phyloP scores from a whole-genome alignment of 1,140 invertebrate species.

The Sarcophaga peregrina region DNA sequence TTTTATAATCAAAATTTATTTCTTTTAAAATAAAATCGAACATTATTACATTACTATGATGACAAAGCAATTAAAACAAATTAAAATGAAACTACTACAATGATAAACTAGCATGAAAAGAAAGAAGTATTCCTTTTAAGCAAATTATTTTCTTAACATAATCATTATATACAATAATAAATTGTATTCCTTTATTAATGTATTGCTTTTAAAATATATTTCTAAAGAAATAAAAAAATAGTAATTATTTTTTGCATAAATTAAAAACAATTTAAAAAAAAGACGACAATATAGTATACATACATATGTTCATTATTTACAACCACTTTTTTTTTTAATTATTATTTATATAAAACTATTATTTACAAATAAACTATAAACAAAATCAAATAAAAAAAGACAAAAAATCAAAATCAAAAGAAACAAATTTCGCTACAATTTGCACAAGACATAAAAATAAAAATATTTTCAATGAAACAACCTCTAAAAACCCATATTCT shows the following conservation, averaged over 20 bases:
- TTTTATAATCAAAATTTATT: slow-evolving; percentile 31
- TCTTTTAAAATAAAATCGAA: background rate
- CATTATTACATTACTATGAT: background rate
- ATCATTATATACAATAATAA: slow-evolving; percentile 10
- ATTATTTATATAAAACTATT: slow-evolving; percentile 37
- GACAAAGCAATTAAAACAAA: slow-evolving; percentile 11
- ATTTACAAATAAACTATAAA: slow-evolving; percentile 36
- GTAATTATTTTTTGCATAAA: slow-evolving; percentile 31
- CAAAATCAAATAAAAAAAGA: slow-evolving; percentile 25
- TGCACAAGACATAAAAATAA: slow-evolving; percentile 55
- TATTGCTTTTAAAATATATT: slow-evolving; percentile 37
- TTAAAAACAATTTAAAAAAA: slow-evolving; percentile 1
- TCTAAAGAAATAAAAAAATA: slow-evolving; percentile 25
- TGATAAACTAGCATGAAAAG: background rate
- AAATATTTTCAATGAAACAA: slow-evolving; percentile 44
- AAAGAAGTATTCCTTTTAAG: slow-evolving; percentile 35
- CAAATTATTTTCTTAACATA: slow-evolving; percentile 29
- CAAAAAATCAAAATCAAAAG: background rate
- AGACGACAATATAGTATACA: slow-evolving; percentile 34
- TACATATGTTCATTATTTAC: slow-evolving; percentile 26
- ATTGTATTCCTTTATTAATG: slow-evolving; percentile 26
- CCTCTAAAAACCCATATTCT: background rate
- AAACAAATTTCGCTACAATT: slow-evolving; percentile 57
- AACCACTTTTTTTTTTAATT: slow-evolving; percentile 35
- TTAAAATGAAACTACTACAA: background rate